Evolutionary conservation across 2,797 vertebrate genomes (phyloP).

Genomic region (Phrynocephalus guinanensis): DNA sequence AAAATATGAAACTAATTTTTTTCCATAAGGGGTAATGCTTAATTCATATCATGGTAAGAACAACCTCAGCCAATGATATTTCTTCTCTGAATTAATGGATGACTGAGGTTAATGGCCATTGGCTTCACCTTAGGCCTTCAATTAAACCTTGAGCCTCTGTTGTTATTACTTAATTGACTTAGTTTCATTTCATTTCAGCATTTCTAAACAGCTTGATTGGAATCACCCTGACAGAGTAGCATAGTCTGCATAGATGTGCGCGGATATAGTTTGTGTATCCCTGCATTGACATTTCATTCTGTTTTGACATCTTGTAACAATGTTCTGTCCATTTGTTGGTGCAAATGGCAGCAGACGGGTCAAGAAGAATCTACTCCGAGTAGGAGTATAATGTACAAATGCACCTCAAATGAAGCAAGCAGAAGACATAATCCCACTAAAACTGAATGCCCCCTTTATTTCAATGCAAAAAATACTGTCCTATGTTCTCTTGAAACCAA

Average conservation of each 20-base stretch:
- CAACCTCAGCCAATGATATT: constrained; percentile 66
- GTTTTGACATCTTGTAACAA: constrained; percentile 7
- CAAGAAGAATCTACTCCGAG: constrained; percentile 37
- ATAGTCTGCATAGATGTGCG: constrained; percentile 43
- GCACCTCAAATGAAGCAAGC: not conserved
- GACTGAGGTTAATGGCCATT: constrained; percentile 74
- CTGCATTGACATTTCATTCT: constrained; percentile 56
- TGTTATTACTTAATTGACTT: constrained; percentile 80
- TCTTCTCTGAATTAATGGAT: constrained; percentile 72
- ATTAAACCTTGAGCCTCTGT: constrained; percentile 78
- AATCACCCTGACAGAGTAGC: constrained; percentile 64
- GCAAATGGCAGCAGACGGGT: constrained; percentile 28
- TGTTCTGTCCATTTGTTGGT: constrained; percentile 31
- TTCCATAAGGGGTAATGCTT: not conserved
- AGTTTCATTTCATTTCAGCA: constrained; percentile 75
- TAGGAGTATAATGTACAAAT: not conserved
- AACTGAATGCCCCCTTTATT: not conserved
- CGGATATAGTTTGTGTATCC: constrained; percentile 16
- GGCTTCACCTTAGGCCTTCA: constrained; percentile 75
- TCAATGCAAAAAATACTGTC: too few relatives aligned
- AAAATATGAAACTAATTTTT: constrained; percentile 54
- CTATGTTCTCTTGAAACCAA: not conserved
- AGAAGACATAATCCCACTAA: not conserved
- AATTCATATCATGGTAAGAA: constrained; percentile 51
- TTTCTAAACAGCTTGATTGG: constrained; percentile 76